Percentiles rank a stretch among this genome's conserved stretches.
Evolutionary conservation across 2,888 invertebrate genomes (phyloP).

Genomic region (Tenthredo notha): DNA sequence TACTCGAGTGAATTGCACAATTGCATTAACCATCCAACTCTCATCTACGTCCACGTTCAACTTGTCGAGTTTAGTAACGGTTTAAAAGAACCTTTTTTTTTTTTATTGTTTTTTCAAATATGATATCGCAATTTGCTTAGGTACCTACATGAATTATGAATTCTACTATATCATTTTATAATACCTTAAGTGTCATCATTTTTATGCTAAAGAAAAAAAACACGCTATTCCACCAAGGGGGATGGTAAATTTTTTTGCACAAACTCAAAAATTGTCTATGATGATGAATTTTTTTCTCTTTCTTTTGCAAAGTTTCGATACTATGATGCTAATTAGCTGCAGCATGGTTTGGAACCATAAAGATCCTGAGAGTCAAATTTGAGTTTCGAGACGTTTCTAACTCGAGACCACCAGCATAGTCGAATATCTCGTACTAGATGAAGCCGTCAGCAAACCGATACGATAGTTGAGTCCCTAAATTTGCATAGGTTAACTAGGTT

Average conservation of each 20-base stretch:
- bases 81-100: too few relatives aligned
- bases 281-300: not conserved
- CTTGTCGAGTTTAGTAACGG: not conserved
- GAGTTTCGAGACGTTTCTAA: not conserved
- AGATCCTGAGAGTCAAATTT: not conserved
- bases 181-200: not conserved
- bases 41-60: too few relatives aligned
- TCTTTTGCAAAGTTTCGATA: not conserved
- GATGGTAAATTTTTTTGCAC: not conserved
- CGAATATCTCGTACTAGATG: conserved; percentile 67
- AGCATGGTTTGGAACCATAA: not conserved
- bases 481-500: conserved; percentile 77
- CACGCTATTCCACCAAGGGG: not conserved
- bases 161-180: too few relatives aligned
- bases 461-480: conserved; percentile 73
- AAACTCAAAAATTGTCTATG: not conserved
- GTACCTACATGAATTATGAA: too few relatives aligned
- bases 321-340: not conserved
- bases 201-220: not conserved
- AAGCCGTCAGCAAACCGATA: conserved; percentile 66
- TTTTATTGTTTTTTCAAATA: not conserved
- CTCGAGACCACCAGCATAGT: not conserved
- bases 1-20: conserved; percentile 18
- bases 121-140: not conserved
- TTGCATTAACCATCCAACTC: not conserved